Conservation (phyloP, 2,113 vertebrate species). For the Alces alces region DNA sequence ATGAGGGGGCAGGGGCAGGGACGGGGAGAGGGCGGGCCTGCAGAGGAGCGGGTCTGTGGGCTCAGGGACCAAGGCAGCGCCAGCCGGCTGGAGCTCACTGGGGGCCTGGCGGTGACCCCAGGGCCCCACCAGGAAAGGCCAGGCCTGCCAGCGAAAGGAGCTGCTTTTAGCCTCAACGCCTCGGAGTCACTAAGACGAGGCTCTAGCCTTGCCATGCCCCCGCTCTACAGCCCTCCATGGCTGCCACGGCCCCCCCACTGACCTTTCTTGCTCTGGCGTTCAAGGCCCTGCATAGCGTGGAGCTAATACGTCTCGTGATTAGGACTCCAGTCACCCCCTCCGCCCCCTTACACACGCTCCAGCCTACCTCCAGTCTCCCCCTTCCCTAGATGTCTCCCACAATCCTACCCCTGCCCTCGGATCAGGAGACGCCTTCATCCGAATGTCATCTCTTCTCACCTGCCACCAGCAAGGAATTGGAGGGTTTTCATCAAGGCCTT, state of each 20-base stretch:
- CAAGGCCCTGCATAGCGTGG: not conserved
- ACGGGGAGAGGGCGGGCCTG: not conserved
- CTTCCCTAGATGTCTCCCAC: rapidly evolving
- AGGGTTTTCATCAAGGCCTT: not conserved
- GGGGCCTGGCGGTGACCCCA: not conserved
- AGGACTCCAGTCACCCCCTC: not conserved
- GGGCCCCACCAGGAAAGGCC: no score
- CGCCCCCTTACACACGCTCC: rapidly evolving
- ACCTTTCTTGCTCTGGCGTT: not conserved
- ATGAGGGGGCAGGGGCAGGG: not conserved
- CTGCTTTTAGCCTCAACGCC: not conserved
- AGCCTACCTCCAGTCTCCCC: not conserved
- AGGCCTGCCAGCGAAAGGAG: no score
- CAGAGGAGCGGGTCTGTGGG: rapidly evolving
- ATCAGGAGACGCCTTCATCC: not conserved
- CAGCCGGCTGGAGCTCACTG: no score
- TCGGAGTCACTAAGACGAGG: not conserved
- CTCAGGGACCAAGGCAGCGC: not conserved
- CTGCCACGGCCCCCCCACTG: not conserved
- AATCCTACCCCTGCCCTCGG: no score
- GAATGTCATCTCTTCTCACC: not conserved
- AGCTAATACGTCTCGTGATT: no score
- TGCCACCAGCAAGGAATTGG: not conserved
- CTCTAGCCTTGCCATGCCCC: not conserved
- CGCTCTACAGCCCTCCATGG: not conserved